Evolutionary conservation across 1,140 invertebrate genomes (phyloP), one percentile per base, ranked within the genome.

Genomic region (Periplaneta americana): DNA sequence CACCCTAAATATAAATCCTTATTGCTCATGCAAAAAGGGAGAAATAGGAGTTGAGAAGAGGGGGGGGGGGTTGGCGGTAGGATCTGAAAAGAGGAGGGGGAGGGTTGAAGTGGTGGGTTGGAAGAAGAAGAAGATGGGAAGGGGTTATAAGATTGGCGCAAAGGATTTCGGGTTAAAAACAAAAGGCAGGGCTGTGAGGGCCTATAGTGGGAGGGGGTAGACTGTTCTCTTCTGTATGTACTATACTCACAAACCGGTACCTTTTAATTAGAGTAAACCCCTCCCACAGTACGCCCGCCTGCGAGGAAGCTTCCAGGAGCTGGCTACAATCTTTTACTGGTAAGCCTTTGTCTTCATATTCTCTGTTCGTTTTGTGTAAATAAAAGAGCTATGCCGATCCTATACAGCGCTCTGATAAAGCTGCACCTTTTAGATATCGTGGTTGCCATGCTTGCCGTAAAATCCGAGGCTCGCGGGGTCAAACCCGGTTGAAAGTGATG

Each of bases 11-110:
- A 78, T 78, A 78, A 78, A 78, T 78, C 85, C 83, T 74, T 82
- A 84, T 84, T 85, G 84, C 85, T 84, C 82, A 78, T 83, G 81
- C 78, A 80, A 66, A 81, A 80, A 66, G 79, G 77, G 35, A 75
- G 75, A 34, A 75, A 34, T 48, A 80, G 39, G 78, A 76, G 76
- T 39, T 74, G 34, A 34, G 79, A 81, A 31, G 11, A 17, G 36
- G 34, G 77, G 39, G 34, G 82, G 39, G 77, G 32, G 74, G 76
- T 48, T 78, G 35, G 80, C 74, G 28, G 75, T 31, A 28, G 79
- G n/a, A 28, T 35, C 34, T n/a, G n/a, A n/a, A n/a, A n/a, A n/a
- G n/a, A n/a, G 6, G 31, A 34, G 77, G 77, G 77, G 9, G 77
- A 34, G 10, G 77, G 28, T 1, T n/a, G 28, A n/a, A n/a, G n/a